Percentiles rank a stretch among this genome's conserved stretches.
Conservation (phyloP, 2,888 invertebrate genomes). For the Pandemis corylana region DNA sequence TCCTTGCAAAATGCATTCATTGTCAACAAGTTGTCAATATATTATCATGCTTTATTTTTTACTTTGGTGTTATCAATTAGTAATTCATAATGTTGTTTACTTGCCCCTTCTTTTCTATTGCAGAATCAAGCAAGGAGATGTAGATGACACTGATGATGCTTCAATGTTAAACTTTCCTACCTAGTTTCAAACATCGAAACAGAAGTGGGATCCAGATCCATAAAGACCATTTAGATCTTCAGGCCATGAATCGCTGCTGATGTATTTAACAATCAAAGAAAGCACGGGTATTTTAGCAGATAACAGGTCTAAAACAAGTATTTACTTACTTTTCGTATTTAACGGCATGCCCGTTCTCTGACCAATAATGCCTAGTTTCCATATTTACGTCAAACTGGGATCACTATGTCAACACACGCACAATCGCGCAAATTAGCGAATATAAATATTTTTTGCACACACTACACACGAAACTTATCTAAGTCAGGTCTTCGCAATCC, state of each 20-base stretch:
- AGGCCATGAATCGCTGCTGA: not conserved
- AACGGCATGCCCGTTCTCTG: slow-evolving; percentile 74
- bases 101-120: not conserved
- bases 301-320: no score
- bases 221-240: not conserved
- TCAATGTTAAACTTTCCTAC: not conserved
- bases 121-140: not conserved
- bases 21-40: no score
- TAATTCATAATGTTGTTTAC: no score
- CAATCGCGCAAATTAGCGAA: slow-evolving; percentile 50
- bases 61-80: no score
- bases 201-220: not conserved
- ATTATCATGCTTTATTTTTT: no score
- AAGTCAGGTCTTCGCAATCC: slow-evolving; percentile 63
- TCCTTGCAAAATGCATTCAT: no score
- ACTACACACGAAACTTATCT: slow-evolving; percentile 52
- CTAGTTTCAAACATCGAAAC: not conserved
- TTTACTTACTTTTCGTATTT: slow-evolving; percentile 78
- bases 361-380: slow-evolving; percentile 79
- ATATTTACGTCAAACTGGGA: slow-evolving; percentile 65
- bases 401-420: slow-evolving; percentile 59
- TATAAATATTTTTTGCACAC: slow-evolving; percentile 54
- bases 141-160: not conserved
- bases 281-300: no score
- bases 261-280: not conserved